Conservation (phyloP, 2,113 vertebrate species). For the Eublepharis macularius region DNA sequence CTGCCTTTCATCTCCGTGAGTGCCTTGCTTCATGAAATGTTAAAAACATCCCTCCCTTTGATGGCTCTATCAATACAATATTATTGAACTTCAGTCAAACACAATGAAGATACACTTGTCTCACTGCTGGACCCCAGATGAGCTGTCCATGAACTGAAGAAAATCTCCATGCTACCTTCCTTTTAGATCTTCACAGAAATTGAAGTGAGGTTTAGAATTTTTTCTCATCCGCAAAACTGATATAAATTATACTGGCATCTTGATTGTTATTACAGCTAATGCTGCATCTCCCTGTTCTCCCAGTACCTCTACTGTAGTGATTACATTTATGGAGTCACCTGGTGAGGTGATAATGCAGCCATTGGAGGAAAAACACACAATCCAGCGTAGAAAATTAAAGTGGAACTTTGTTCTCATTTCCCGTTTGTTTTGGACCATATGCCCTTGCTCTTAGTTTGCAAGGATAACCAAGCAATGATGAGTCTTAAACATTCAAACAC, state of each 20-base stretch:
- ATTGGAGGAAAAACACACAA: too few species aligned
- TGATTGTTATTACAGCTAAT: slow-evolving; percentile 33
- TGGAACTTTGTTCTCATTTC: too few species aligned
- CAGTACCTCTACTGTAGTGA: too few species aligned
- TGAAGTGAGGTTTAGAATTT: not conserved
- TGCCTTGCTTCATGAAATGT: not conserved
- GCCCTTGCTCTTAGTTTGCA: too few species aligned
- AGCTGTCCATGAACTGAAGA: not conserved
- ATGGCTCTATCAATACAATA: not conserved
- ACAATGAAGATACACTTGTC: not conserved
- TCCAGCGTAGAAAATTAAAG: too few species aligned
- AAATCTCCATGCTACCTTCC: slow-evolving; percentile 1
- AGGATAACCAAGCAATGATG: too few species aligned
- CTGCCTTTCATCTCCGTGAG: slow-evolving; percentile 30
- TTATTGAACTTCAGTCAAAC: slow-evolving; percentile 34
- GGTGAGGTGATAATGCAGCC: too few species aligned
- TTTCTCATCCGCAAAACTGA: slow-evolving; percentile 17
- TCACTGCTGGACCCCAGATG: not conserved
- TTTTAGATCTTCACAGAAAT: slow-evolving; percentile 17
- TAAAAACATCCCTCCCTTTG: slow-evolving; percentile 21
- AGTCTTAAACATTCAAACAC: too few species aligned
- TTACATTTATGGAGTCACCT: too few species aligned
- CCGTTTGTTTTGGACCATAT: too few species aligned
- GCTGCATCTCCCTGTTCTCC: too few species aligned
- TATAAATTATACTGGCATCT: slow-evolving; percentile 26